Conservation (phyloP, 2,888 invertebrate species). For the Hirtodrosophila duncani region DNA sequence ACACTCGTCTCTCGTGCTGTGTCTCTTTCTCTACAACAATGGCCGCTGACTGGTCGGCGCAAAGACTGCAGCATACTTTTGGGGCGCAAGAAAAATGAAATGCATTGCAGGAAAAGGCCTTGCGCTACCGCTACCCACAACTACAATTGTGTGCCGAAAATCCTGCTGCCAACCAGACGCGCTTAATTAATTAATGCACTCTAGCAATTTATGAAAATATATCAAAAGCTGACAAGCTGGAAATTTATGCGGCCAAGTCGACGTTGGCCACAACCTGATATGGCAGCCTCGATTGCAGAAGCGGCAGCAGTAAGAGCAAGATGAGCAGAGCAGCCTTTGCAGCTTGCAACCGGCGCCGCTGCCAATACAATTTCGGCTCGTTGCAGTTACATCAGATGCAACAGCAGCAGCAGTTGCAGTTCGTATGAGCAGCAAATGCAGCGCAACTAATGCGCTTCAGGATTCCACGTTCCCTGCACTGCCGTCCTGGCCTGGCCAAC, state of each 20-base stretch:
- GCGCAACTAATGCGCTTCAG: slow-evolving; percentile 73
- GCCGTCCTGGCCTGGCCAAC: not conserved
- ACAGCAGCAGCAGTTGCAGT: slow-evolving; percentile 34
- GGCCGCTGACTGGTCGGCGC: not conserved
- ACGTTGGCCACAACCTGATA: slow-evolving; percentile 38
- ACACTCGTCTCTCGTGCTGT: too few species aligned
- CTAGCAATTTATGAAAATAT: slow-evolving; percentile 78
- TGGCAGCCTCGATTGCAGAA: slow-evolving; percentile 23
- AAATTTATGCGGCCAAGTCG: slow-evolving; percentile 76
- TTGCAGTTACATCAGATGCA: slow-evolving; percentile 48
- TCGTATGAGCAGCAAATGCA: slow-evolving; percentile 73
- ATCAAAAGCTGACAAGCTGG: slow-evolving; percentile 79
- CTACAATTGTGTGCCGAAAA: slow-evolving; percentile 37
- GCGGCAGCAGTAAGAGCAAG: not conserved
- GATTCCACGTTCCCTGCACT: slow-evolving; percentile 53
- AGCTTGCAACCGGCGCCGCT: slow-evolving; percentile 69
- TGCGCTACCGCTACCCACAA: slow-evolving; percentile 2
- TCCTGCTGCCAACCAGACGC: slow-evolving; percentile 17
- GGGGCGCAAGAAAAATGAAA: slow-evolving; percentile 36
- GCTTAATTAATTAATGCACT: slow-evolving; percentile 78
- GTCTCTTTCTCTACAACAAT: not conserved
- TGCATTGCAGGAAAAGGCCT: slow-evolving; percentile 1
- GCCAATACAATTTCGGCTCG: slow-evolving; percentile 68
- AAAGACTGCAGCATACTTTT: slow-evolving; percentile 56
- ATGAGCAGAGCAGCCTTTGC: slow-evolving; percentile 24